These are phyloP conservation scores for Drosophila pseudoananassae DNA, from an alignment of 1,140 invertebrate genomes.

Conservation along the genomic window DNA sequence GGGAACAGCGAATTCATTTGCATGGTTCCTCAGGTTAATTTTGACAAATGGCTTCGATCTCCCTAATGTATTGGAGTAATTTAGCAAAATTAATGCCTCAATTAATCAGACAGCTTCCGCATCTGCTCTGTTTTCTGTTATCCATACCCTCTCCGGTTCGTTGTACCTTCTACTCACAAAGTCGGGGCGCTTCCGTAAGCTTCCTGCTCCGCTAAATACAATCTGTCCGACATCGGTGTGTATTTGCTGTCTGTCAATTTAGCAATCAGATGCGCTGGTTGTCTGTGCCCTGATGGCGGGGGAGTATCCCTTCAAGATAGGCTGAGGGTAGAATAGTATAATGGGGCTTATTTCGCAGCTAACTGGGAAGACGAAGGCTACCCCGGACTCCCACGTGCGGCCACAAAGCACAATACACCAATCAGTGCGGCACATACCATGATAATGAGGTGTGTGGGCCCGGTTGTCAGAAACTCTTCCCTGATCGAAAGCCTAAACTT, in stretches of 20 bases:
- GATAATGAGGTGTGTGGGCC: constrained; percentile 5
- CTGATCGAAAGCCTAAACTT: too few relatives aligned
- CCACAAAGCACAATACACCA: constrained; percentile 52
- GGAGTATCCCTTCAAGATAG: background rate
- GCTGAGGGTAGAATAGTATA: constrained; percentile 24
- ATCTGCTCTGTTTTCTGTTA: constrained; percentile 5
- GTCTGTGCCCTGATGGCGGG: constrained; percentile 38
- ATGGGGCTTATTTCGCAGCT: constrained; percentile 62
- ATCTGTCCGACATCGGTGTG: constrained; percentile 59
- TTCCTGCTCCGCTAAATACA: constrained; percentile 27
- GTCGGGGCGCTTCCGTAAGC: background rate
- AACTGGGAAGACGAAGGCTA: background rate
- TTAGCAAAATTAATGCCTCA: constrained; percentile 83
- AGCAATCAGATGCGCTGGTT: constrained; percentile 63
- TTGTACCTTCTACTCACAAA: background rate
- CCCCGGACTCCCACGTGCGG: constrained; percentile 7
- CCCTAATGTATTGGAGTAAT: constrained; percentile 82
- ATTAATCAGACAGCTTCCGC: constrained; percentile 70
- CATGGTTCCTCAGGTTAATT: constrained; percentile 80
- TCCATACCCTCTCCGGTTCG: background rate
- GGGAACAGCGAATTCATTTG: constrained; percentile 63
- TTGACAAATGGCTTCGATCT: constrained; percentile 83
- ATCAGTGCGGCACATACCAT: constrained; percentile 59
- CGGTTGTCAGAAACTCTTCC: background rate
- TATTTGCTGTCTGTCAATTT: constrained; percentile 62